Evolutionary conservation across 2,113 vertebrate species (phyloP), one percentile per base, ranked within the genome.

Genomic region (Craseonycteris thonglongyai): DNA sequence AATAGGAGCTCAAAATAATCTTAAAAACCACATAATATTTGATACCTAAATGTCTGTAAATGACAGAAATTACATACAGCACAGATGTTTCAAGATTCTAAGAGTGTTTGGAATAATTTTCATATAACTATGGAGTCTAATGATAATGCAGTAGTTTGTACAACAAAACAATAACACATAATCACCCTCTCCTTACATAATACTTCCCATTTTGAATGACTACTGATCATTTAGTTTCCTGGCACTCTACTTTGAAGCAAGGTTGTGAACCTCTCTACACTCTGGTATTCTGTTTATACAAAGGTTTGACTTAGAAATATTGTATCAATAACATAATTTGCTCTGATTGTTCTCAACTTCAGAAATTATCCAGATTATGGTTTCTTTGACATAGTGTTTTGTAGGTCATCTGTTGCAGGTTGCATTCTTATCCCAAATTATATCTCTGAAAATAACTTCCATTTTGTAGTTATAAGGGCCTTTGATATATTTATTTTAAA

Each of bases 41-140:
- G 18, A 88, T 96, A 88, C 1, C 42, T 91, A 94, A 94, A 59
- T 93, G 42, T 69, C 22, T 95, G 65, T 19, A 91, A 96, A 88
- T 87, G 85, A 76, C 8, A 96, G 24, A 94, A 94, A 95, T 94
- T 92, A 79, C 0, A 24, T 71, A 61, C 47, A 71, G 1, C 28
- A 69, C 3, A 95, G 91, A 71, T 95, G 47, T 96, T 97, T 97
- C 74, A 33, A 96, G 45, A 93, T 97, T 74, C 24, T 84, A 90
- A 89, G 26, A 79, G 5, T 68, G 19, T 47, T 95, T 49, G 56
- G 24, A 95, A 92, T 56, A 90, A 40, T 54, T 96, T 66, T 35
- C 40, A 87, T 35, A 42, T 89, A 74, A 89, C 28, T 33, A 49
- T 38, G 18, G 68, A 66, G 22, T 81, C 61, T 81, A 93, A 88